Percentiles rank a stretch among this genome's conserved stretches.
These are phyloP conservation scores for Pediacus dermestoides DNA, from an alignment of 2,888 invertebrate species.

Conservation along the genomic window DNA sequence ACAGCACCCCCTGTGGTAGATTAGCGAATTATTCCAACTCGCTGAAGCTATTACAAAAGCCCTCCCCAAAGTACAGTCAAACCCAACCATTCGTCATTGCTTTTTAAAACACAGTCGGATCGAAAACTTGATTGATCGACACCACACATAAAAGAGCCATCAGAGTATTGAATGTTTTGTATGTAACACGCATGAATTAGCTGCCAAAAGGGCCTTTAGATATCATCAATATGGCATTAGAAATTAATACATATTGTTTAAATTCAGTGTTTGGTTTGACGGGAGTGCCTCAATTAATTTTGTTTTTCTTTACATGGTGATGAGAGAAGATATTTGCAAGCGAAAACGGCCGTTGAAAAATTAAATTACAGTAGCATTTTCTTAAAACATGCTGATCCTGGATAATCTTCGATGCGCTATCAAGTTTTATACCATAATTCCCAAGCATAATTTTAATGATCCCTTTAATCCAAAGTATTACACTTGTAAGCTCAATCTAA, in stretches of 20 bases:
- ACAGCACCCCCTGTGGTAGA: conserved; percentile 42
- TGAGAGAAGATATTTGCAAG: too few relatives aligned
- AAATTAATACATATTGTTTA: conserved; percentile 42
- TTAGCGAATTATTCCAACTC: conserved; percentile 49
- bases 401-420: conserved; percentile 52
- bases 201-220: conserved; percentile 39
- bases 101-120: conserved; percentile 19
- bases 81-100: conserved; percentile 23
- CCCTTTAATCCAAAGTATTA: conserved; percentile 50
- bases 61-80: conserved; percentile 26
- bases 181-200: conserved; percentile 40
- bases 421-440: conserved; percentile 53
- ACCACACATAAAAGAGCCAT: conserved; percentile 43
- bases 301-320: too few relatives aligned
- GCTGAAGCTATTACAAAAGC: conserved; percentile 42
- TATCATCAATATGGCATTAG: conserved; percentile 40
- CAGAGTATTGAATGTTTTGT: conserved; percentile 44
- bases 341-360: too few relatives aligned
- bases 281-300: too few relatives aligned
- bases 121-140: conserved; percentile 42
- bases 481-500: conserved; percentile 49
- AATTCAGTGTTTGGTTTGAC: too few relatives aligned
- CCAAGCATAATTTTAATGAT: conserved; percentile 53
- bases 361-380: not conserved
- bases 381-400: conserved; percentile 34